Evolutionary conservation across 1,140 invertebrate species (phyloP).

Genomic region (Zelostemma sp.): DNA sequence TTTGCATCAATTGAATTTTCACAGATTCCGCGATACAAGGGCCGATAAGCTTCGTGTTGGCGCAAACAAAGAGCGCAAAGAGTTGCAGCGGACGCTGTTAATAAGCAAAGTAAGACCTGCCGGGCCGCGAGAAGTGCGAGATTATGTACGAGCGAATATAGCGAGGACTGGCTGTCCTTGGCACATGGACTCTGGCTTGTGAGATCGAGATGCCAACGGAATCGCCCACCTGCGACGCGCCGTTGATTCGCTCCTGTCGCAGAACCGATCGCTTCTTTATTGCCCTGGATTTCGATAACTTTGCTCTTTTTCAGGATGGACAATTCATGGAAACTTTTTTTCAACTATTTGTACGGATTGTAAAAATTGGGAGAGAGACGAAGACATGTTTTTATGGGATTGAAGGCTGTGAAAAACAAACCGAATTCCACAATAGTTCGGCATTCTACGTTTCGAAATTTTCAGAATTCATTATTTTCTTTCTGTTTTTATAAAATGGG

Average conservation of each 20-base stretch:
- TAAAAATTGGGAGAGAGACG: no score
- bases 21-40: conserved; percentile 36
- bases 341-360: no score
- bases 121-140: conserved; percentile 15
- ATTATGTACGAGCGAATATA: conserved; percentile 32
- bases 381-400: no score
- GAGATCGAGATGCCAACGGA: conserved; percentile 28
- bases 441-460: no score
- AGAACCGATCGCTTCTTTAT: conserved; percentile 18
- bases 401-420: no score
- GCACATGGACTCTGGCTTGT: conserved; percentile 15
- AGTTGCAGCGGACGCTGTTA: conserved; percentile 34
- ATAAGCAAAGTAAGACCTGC: conserved; percentile 42
- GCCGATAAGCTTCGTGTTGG: conserved; percentile 31
- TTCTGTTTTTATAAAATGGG: no score
- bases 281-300: conserved; percentile 6
- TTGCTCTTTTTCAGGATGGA: no score
- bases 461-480: no score
- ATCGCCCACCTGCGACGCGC: conserved; percentile 46
- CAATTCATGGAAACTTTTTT: no score
- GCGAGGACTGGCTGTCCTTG: conserved; percentile 39
- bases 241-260: conserved; percentile 41
- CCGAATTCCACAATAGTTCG: no score
- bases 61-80: conserved; percentile 39
- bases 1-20: conserved; percentile 41